phyloP scores from a whole-genome alignment of 2,797 vertebrate species.

The Avahi laniger region DNA sequence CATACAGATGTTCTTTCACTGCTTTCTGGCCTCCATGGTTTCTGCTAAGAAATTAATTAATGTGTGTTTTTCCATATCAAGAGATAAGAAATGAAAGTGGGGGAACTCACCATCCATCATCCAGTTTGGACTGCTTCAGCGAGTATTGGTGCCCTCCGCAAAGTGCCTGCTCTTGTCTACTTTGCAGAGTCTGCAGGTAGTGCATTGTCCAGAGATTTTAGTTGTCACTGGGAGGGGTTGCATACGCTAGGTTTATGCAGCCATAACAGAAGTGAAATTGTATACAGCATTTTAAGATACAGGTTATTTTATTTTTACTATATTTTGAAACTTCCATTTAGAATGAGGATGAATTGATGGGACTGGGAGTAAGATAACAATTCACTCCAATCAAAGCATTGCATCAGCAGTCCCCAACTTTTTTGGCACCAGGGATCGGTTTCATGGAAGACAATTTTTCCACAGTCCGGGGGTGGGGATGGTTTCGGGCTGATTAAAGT shows the following conservation, averaged over 20 bases:
- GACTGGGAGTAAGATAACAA: not conserved
- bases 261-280: not conserved
- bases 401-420: not conserved
- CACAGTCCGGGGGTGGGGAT: too few species aligned
- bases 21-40: not conserved
- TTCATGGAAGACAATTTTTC: too few species aligned
- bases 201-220: not conserved
- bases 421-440: too few species aligned
- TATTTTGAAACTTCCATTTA: conserved; percentile 7
- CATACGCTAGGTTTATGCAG: not conserved
- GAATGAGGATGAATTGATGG: not conserved
- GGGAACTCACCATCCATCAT: not conserved
- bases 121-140: not conserved
- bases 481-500: too few species aligned
- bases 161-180: not conserved
- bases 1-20: not conserved
- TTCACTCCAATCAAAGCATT: not conserved
- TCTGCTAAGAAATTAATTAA: not conserved
- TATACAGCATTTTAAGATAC: not conserved
- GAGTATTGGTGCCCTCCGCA: not conserved
- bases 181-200: not conserved
- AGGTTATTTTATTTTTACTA: not conserved
- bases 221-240: not conserved
- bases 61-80: not conserved
- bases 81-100: not conserved